Evolutionary conservation across 2,888 invertebrate genomes (phyloP).

Genomic region (Megamerina dolium): DNA sequence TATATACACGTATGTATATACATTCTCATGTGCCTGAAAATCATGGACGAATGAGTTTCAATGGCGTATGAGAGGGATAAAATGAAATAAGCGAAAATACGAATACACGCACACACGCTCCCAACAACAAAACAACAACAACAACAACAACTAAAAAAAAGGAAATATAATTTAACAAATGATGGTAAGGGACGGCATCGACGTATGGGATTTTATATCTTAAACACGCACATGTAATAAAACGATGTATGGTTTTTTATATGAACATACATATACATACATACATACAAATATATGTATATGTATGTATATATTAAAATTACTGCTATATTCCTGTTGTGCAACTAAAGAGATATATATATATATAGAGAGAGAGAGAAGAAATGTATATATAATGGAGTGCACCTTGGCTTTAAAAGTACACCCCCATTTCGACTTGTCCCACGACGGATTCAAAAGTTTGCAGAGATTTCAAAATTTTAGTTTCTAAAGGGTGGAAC

Average conservation of each 20-base stretch:
- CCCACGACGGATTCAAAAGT: too few relatives aligned
- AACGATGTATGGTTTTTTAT: slow-evolving; percentile 3
- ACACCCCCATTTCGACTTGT: too few relatives aligned
- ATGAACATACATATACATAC: slow-evolving; percentile 3
- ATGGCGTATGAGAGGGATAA: slow-evolving; percentile 23
- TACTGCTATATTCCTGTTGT: slow-evolving; percentile 7
- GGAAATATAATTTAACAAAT: too few relatives aligned
- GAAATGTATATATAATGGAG: too few relatives aligned
- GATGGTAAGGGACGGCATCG: too few relatives aligned
- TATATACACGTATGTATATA: slow-evolving; percentile 13
- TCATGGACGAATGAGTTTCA: slow-evolving; percentile 27
- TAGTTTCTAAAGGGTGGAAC: too few relatives aligned
- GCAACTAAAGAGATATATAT: too few relatives aligned
- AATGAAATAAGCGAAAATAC: slow-evolving; percentile 8
- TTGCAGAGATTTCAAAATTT: too few relatives aligned
- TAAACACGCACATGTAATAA: too few relatives aligned
- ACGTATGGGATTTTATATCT: slow-evolving; percentile 9
- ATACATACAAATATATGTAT: not conserved
- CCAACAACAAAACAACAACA: slow-evolving; percentile 9
- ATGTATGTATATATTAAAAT: slow-evolving; percentile 1
- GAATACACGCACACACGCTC: not conserved
- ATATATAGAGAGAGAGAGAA: too few relatives aligned
- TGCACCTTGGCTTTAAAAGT: too few relatives aligned
- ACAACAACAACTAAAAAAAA: slow-evolving; percentile 10
- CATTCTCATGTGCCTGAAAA: slow-evolving; percentile 2